phyloP scores from a whole-genome alignment of 2,888 invertebrate species.

The Ophion costatus region DNA sequence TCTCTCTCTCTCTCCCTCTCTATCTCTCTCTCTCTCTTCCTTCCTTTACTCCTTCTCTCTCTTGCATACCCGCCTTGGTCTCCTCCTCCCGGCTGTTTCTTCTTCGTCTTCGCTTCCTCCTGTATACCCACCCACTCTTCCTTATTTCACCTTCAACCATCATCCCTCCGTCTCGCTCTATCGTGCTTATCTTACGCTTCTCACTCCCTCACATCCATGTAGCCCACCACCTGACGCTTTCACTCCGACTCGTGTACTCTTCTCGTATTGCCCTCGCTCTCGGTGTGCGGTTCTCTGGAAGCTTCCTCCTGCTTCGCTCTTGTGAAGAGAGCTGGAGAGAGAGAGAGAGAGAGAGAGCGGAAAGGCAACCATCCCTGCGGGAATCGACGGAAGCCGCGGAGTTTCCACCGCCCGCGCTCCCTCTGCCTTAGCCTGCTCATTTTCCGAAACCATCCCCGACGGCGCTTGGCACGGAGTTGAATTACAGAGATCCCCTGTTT shows the following conservation, averaged over 20 bases:
- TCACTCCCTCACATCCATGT: conserved; percentile 57
- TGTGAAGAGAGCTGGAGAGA: conserved; percentile 2
- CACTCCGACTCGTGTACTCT: conserved; percentile 52
- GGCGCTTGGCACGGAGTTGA: conserved; percentile 74
- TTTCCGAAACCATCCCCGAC: conserved; percentile 74
- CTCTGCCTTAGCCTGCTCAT: conserved; percentile 70
- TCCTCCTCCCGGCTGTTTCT: conserved; percentile 41
- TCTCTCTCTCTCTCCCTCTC: conserved; percentile 60
- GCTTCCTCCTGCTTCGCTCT: conserved; percentile 47
- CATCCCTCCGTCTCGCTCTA: conserved; percentile 41
- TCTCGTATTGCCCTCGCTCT: conserved; percentile 31
- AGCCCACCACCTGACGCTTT: conserved; percentile 68
- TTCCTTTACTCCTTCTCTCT: conserved; percentile 54
- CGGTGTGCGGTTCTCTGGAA: conserved; percentile 59
- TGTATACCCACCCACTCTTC: conserved; percentile 23
- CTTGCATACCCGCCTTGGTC: conserved; percentile 59
- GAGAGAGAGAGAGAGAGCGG: conserved; percentile 12
- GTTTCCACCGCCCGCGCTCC: conserved; percentile 62
- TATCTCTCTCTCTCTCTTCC: conserved; percentile 61
- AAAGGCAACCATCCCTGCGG: conserved; percentile 67
- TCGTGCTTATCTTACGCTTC: conserved; percentile 65
- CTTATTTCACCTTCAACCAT: conserved; percentile 56
- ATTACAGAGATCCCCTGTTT: conserved; percentile 67
- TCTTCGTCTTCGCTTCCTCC: conserved; percentile 33
- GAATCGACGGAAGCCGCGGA: conserved; percentile 71